Percentiles rank a stretch among this genome's conserved stretches.
Conservation (phyloP, 64 coral and sea anemone species). For the Pocillopora damicornis region DNA sequence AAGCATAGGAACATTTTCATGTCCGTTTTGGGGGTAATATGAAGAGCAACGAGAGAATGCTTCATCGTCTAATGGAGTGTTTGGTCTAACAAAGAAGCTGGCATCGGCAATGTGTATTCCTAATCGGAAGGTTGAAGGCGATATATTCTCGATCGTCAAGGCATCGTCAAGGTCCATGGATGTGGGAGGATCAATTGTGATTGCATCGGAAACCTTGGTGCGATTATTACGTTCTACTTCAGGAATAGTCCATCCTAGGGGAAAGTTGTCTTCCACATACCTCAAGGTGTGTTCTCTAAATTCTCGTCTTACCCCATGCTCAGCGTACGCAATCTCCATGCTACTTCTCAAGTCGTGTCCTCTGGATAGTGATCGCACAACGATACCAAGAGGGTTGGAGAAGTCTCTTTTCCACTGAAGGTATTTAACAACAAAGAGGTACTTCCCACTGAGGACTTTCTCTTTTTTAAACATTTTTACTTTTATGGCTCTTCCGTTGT, state of each 20-base stretch:
- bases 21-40: constrained; percentile 56
- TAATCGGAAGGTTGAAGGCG: constrained; percentile 21
- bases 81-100: constrained; percentile 68
- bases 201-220: constrained; percentile 19
- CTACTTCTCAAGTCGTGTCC: constrained; percentile 47
- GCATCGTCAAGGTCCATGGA: constrained; percentile 87
- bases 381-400: constrained; percentile 46
- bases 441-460: constrained; percentile 54
- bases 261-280: constrained; percentile 9
- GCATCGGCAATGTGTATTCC: constrained; percentile 89
- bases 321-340: constrained; percentile 59
- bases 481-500: background rate
- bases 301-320: constrained; percentile 35
- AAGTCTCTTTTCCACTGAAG: constrained; percentile 64
- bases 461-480: constrained; percentile 45
- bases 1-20: constrained; percentile 72
- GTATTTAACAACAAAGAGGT: constrained; percentile 66
- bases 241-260: constrained; percentile 46
- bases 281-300: constrained; percentile 43
- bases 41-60: constrained; percentile 56
- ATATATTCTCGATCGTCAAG: constrained; percentile 39
- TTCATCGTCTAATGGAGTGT: constrained; percentile 63
- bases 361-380: constrained; percentile 29
- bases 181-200: constrained; percentile 75
- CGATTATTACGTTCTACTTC: constrained; percentile 31